Evolutionary conservation across 1,140 invertebrate species (phyloP), one percentile per base, ranked within the genome.

Genomic region (Ceratitis capitata): DNA sequence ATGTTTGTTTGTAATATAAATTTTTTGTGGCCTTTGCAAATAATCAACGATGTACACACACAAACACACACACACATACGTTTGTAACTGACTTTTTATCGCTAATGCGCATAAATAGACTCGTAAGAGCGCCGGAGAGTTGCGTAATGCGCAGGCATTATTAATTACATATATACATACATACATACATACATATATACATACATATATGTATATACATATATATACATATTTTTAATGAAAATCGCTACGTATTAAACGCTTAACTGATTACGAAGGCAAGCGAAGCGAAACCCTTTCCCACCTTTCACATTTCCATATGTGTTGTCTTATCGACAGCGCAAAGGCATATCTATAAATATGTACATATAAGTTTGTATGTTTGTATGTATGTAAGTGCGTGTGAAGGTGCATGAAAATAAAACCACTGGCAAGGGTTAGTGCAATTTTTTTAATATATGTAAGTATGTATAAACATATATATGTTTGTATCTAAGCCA

Each of bases 181-280:
- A 19, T 7, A 26, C 32, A 78, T 19, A 32, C 61, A 61, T 14
- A 61, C 35, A 12, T 4, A 69, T 29, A 19, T 39, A n/a, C n/a
- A n/a, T n/a, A n/a, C n/a, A n/a, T n/a, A n/a, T n/a, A n/a, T n/a
- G n/a, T n/a, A n/a, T n/a, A n/a, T n/a, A n/a, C n/a, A n/a, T n/a
- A n/a, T n/a, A n/a, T n/a, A 32, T 26, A 61, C 14, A 26, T 61
- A 26, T 14, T 61, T 29, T 32, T 7, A n/a, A 51, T 83, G 19
- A 83, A 83, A 64, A 84, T 84, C 83, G 83, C 56, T 84, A n/a
- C 56, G 56, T 19, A 84, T 84, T 84, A 84, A 84, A 64, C 56
- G 83, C 83, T 84, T 64, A 84, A 84, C 47, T 84, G 83, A 84
- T 58, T 64, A 61, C 56, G 58, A 45, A 35, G 83, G 83, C 49